Conservation (phyloP, 2,797 vertebrate species). For the Pangasius larnaudii region DNA sequence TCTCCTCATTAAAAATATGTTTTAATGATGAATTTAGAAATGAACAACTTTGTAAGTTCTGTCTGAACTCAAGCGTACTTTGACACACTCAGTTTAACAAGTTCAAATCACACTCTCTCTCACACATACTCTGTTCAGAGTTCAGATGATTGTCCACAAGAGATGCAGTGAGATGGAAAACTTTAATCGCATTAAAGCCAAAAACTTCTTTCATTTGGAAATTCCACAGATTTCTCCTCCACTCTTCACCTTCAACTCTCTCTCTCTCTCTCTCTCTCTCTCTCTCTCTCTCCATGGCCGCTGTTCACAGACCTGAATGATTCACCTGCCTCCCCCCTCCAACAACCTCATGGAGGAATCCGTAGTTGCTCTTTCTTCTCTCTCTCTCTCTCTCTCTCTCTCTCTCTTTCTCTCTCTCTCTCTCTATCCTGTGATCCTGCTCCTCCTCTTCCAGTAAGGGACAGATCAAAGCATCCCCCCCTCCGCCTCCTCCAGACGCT, state of each 20-base stretch:
- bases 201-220: conserved; percentile 84
- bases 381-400: conserved; percentile 29
- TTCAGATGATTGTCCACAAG: conserved; percentile 71
- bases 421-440: conserved; percentile 45
- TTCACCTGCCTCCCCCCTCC: conserved; percentile 29
- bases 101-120: conserved; percentile 30
- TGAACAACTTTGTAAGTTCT: neutral
- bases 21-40: conserved; percentile 16
- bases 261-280: conserved; percentile 42
- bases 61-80: neutral
- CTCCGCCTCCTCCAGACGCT: conserved; percentile 58
- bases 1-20: conserved; percentile 11
- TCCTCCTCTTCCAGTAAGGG: conserved; percentile 53
- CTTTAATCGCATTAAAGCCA: conserved; percentile 82
- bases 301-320: conserved; percentile 59
- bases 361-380: conserved; percentile 42
- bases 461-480: conserved; percentile 55
- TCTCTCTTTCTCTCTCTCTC: conserved; percentile 26
- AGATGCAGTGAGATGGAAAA: conserved; percentile 82
- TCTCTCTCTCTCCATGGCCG: conserved; percentile 62
- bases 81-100: conserved; percentile 25
- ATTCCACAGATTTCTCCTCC: conserved; percentile 73
- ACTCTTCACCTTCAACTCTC: conserved; percentile 38
- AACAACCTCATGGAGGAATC: conserved; percentile 49
- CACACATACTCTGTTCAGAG: conserved; percentile 63